Evolutionary conservation across 2,113 vertebrate genomes (phyloP).

Genomic region (Pygoscelis adeliae): DNA sequence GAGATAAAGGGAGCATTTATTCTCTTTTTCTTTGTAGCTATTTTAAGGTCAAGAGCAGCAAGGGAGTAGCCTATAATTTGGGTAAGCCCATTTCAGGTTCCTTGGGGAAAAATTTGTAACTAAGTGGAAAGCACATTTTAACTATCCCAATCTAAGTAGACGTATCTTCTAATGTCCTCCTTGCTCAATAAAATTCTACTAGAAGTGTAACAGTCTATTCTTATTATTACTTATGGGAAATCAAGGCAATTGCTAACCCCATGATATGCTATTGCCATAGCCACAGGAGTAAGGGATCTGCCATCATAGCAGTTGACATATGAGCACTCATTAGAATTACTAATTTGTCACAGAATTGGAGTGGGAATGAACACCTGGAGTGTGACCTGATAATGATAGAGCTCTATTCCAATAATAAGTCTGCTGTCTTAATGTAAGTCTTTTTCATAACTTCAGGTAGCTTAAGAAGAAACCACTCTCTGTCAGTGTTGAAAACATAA

Average conservation of each 20-base stretch:
- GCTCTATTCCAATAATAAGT: neutral
- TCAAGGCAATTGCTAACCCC: neutral
- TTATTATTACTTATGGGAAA: slow-evolving; percentile 32
- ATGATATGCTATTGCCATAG: neutral
- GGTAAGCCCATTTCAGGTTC: neutral
- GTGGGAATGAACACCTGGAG: slow-evolving; percentile 22
- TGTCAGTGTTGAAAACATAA: neutral
- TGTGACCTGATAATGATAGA: neutral
- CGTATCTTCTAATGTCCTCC: neutral
- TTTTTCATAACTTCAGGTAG: neutral
- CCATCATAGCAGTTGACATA: neutral
- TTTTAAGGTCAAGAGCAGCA: slow-evolving; percentile 3
- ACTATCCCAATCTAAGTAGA: neutral
- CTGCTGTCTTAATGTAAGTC: neutral
- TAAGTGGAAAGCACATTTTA: neutral
- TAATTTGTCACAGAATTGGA: slow-evolving; percentile 1
- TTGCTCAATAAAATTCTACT: slow-evolving; percentile 30
- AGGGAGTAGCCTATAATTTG: neutral
- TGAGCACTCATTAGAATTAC: neutral
- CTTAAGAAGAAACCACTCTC: neutral
- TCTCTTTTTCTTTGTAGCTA: neutral
- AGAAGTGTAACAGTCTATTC: neutral
- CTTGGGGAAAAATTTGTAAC: neutral
- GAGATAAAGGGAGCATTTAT: neutral
- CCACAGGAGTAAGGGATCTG: neutral